A percentile compares a stretch with the other conserved stretches of the same genome.
phyloP scores from a whole-genome alignment of 1,140 invertebrate species.

The Tetraneura akinire region DNA sequence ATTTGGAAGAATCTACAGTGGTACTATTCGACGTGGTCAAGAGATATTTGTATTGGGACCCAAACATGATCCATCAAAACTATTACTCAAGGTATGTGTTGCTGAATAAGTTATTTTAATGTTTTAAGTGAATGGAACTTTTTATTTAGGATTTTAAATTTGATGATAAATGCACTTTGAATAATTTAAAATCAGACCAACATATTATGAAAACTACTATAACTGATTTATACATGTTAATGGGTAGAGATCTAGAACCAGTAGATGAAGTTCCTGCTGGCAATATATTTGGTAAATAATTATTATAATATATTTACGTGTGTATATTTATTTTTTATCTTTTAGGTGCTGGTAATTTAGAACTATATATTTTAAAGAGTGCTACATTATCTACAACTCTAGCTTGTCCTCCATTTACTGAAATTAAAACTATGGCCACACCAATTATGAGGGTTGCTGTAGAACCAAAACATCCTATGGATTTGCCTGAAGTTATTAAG shows the following conservation, averaged over 20 bases:
- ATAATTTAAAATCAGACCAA: conserved; percentile 69
- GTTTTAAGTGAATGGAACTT: neutral
- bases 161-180: conserved; percentile 64
- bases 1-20: conserved; percentile 92
- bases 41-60: conserved; percentile 81
- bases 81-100: conserved; percentile 61
- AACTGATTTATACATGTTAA: conserved; percentile 81
- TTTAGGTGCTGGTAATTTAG: conserved; percentile 79
- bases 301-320: neutral
- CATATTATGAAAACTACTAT: conserved; percentile 67
- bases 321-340: neutral
- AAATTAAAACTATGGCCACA: conserved; percentile 75
- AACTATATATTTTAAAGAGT: conserved; percentile 85
- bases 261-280: conserved; percentile 82
- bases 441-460: conserved; percentile 94
- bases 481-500: conserved; percentile 78
- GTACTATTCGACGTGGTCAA: conserved; percentile 76
- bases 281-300: conserved; percentile 74
- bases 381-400: conserved; percentile 85
- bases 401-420: conserved; percentile 86
- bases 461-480: conserved; percentile 82
- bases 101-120: neutral
- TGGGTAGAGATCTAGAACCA: conserved; percentile 88
- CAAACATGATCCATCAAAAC: conserved; percentile 78
- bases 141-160: conserved; percentile 57